Evolutionary conservation across 1,140 invertebrate genomes (phyloP), one percentile per base, ranked within the genome.

Genomic region (Panagrolaimus sp.): DNA sequence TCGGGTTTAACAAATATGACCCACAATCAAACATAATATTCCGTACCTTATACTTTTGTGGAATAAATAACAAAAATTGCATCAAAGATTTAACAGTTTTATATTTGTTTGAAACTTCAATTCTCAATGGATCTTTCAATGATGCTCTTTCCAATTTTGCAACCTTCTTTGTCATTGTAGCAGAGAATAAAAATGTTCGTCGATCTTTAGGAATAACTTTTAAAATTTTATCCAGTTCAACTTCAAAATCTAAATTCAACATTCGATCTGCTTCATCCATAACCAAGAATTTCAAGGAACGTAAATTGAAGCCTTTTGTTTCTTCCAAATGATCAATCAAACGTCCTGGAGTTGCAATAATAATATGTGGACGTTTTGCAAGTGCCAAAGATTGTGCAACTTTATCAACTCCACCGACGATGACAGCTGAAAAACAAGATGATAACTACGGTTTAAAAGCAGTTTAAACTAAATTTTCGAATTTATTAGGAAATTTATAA

Each of bases 381-480:
- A 98, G 84, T 74, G 90, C 87, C 55, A 97, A 83, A 0, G 91
- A 89, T 83, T 98, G 96, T 0, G 91, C 89, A 78, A 93, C 90
- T 92, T 96, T 96, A 82, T 98, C 94, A 88, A 97, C 94, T 3
- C 96, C 96, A 68, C 96, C 96, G 47, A 98, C 94, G 80, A 98
- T 91, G 1, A 96, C 93, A 73, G 89, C 92, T 86, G 63, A 47
- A 81, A 76, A 63, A 70, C 38, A 73, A 65, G 69, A 71, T 43
- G 2, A 65, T 21, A 17, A 47, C 21, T 66, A 65, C 73, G 67
- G n/a, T 4, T 0, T n/a, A 0, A 58, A n/a, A n/a, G n/a, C n/a
- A n/a, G n/a, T n/a, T n/a, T n/a, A n/a, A n/a, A n/a, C n/a, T n/a
- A n/a, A n/a, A n/a, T n/a, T n/a, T n/a, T n/a, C n/a, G n/a, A n/a